phyloP scores from a whole-genome alignment of 2,888 invertebrate genomes.

The Didymodactylos carnosus region DNA sequence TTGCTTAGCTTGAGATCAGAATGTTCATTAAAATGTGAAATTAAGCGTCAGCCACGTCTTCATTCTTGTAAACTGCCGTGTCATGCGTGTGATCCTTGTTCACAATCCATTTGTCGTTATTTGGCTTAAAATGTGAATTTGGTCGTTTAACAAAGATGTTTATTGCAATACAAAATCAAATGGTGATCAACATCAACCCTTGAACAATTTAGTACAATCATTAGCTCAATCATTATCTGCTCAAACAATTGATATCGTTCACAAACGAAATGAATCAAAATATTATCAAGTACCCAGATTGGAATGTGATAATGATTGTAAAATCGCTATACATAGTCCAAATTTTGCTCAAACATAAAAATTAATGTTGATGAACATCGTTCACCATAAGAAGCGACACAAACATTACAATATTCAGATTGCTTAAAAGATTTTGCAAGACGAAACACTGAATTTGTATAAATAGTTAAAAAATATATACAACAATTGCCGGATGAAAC shows the following conservation, averaged over 20 bases:
- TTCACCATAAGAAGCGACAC: too few species aligned
- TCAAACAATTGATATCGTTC: not conserved
- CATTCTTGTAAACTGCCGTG: constrained; percentile 5
- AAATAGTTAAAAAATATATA: constrained; percentile 2
- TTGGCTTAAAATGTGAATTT: constrained; percentile 2
- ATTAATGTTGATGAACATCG: not conserved
- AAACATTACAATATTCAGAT: constrained; percentile 3
- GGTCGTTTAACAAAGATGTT: constrained; percentile 5
- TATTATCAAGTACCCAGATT: not conserved
- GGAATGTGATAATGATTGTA: constrained; percentile 12
- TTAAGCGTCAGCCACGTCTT: constrained; percentile 1
- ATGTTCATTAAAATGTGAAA: constrained; percentile 1
- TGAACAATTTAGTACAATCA: constrained; percentile 1
- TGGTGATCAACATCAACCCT: constrained; percentile 1
- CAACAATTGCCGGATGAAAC: constrained; percentile 1
- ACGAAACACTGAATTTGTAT: constrained; percentile 1
- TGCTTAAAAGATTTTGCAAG: constrained; percentile 9
- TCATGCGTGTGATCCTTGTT: constrained; percentile 2
- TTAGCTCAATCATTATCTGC: constrained; percentile 7
- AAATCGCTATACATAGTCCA: constrained; percentile 1
- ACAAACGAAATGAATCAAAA: constrained; percentile 1
- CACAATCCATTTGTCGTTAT: not conserved
- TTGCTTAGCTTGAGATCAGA: not conserved
- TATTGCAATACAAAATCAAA: constrained; percentile 1
- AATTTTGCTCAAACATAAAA: constrained; percentile 1